A percentile compares a stretch with the other conserved stretches of the same genome.
phyloP scores from a whole-genome alignment of 2,113 vertebrate species.

The rat (Rattus norvegicus) region GRCr8 NC_086020.1:216735001-216735500 shows the following conservation, averaged over 20 bases:
- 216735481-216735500: not conserved
- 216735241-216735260: constrained; percentile 29
- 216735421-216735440: constrained; percentile 9
- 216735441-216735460: not conserved
- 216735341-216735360: not conserved
- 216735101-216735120: not conserved
- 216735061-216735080: not conserved
- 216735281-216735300: not conserved
- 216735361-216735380: not conserved
- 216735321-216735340: not conserved
- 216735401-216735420: not conserved
- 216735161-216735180: constrained; percentile 37
- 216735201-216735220: not conserved
- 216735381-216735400: not conserved
- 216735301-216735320: not conserved
- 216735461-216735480: not conserved
- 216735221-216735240: not conserved
- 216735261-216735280: not conserved
- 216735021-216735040: not conserved
- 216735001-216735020: not conserved
- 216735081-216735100: not conserved
- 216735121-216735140: not conserved
- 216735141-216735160: constrained; percentile 23
- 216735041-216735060: not conserved
- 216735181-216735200: not conserved